Evolutionary conservation across 2,113 vertebrate species (phyloP).

Genomic region (Electrona antarctica): DNA sequence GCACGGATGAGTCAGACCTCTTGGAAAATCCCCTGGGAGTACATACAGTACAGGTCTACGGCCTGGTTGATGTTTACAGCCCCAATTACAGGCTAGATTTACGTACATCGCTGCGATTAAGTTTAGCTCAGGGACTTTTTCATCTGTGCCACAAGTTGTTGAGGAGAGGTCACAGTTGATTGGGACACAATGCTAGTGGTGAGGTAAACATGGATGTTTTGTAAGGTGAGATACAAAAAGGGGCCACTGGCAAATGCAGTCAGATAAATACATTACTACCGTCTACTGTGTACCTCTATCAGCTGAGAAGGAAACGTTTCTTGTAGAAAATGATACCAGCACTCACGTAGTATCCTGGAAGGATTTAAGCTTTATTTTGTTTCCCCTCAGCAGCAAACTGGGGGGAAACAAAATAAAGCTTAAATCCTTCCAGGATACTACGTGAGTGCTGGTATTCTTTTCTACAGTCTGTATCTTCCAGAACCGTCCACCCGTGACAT

Average conservation of each 20-base stretch:
- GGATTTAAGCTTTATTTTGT: too few relatives aligned
- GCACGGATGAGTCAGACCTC: slow-evolving; percentile 2
- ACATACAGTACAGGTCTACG: slow-evolving; percentile 1
- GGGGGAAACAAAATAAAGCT: too few relatives aligned
- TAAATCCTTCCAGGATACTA: too few relatives aligned
- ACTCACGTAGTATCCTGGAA: too few relatives aligned
- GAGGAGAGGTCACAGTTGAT: slow-evolving; percentile 1
- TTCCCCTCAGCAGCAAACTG: too few relatives aligned
- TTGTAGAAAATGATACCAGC: too few relatives aligned
- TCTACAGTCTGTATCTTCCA: too few relatives aligned
- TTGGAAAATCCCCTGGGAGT: slow-evolving; percentile 39
- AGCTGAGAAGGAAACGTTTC: slow-evolving; percentile 7
- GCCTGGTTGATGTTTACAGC: slow-evolving; percentile 39
- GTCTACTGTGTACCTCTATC: not conserved
- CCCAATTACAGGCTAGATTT: slow-evolving; percentile 7
- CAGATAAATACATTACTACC: not conserved
- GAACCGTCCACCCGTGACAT: too few relatives aligned
- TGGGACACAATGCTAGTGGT: not conserved
- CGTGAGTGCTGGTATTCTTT: too few relatives aligned
- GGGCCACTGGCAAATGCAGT: slow-evolving; percentile 1
- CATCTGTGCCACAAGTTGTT: not conserved
- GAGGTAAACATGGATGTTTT: not conserved
- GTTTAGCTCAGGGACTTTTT: not conserved
- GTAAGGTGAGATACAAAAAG: not conserved
- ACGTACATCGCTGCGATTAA: slow-evolving; percentile 11